A percentile compares a stretch with the other conserved stretches of the same genome.
These are phyloP conservation scores for Pipistrellus nathusii DNA, from an alignment of 2,797 vertebrate species.

Conservation along the genomic window DNA sequence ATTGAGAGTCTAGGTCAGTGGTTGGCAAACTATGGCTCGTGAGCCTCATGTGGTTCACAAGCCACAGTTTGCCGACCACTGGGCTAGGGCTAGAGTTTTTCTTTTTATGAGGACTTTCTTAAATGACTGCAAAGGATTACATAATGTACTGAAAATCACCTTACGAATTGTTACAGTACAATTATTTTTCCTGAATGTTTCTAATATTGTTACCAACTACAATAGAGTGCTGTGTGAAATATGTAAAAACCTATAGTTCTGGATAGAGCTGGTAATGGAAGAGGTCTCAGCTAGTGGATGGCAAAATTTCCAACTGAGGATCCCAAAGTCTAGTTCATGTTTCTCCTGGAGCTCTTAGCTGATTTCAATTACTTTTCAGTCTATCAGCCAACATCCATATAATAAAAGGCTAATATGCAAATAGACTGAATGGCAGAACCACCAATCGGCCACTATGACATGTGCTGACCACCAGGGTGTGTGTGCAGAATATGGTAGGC, in stretches of 20 bases:
- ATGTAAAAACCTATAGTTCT: background rate
- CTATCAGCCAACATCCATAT: background rate
- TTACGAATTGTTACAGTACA: background rate
- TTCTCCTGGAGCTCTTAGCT: conserved; percentile 14
- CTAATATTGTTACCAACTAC: background rate
- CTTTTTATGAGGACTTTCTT: background rate
- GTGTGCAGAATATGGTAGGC: too few relatives aligned
- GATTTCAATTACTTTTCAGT: background rate
- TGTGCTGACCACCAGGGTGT: too few relatives aligned
- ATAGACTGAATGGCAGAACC: too few relatives aligned
- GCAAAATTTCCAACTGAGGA: background rate
- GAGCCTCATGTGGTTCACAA: too few relatives aligned
- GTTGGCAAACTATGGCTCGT: too few relatives aligned
- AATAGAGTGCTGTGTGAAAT: background rate
- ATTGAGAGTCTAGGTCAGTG: too few relatives aligned
- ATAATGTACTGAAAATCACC: background rate
- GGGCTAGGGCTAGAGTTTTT: too few relatives aligned
- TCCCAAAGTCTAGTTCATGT: background rate
- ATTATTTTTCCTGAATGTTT: background rate
- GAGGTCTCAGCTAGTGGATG: background rate
- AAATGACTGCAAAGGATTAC: background rate
- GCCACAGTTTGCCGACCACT: too few relatives aligned
- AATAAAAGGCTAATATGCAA: too few relatives aligned
- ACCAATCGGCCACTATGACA: too few relatives aligned
- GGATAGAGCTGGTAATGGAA: background rate